Percentiles rank a stretch among this genome's conserved stretches.
Conservation (phyloP, 2,797 vertebrate genomes). For the Clarias platycephalus region DNA sequence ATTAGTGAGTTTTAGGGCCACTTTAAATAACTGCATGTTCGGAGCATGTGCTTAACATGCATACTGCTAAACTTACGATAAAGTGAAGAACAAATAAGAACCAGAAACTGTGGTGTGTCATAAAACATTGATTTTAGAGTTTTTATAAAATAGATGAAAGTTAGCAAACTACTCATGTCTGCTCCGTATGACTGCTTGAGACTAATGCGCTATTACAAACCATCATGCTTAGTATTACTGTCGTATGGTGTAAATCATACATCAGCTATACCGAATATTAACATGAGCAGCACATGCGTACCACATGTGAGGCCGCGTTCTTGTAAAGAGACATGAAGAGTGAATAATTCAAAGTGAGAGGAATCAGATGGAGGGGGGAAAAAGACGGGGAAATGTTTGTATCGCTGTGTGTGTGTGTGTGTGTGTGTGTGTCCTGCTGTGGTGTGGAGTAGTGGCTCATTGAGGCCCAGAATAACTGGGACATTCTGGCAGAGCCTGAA, state of each 20-base stretch:
- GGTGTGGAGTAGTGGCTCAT: constrained; percentile 59
- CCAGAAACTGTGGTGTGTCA: neutral
- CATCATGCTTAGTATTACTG: neutral
- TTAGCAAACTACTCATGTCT: neutral
- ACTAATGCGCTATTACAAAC: constrained; percentile 6
- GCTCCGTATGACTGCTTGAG: neutral
- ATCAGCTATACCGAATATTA: neutral
- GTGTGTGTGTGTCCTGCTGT: constrained; percentile 34
- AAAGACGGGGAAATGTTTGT: constrained; percentile 3
- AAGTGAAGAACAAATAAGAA: constrained; percentile 2
- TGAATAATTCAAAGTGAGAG: constrained; percentile 20
- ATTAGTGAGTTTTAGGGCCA: neutral
- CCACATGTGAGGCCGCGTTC: neutral
- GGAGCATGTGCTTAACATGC: neutral
- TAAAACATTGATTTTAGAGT: neutral
- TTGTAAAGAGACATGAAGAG: constrained; percentile 2
- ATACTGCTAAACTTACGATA: neutral
- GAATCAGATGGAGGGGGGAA: neutral
- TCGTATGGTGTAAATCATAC: neutral
- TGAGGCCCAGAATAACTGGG: constrained; percentile 71
- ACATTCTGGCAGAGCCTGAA: constrained; percentile 73
- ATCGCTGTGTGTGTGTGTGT: constrained; percentile 21
- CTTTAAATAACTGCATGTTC: neutral
- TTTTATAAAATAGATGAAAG: neutral
- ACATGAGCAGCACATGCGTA: constrained; percentile 16